These are phyloP conservation scores for Solenopsis invicta DNA, from an alignment of 1,140 invertebrate genomes.

Conservation along the genomic window DNA sequence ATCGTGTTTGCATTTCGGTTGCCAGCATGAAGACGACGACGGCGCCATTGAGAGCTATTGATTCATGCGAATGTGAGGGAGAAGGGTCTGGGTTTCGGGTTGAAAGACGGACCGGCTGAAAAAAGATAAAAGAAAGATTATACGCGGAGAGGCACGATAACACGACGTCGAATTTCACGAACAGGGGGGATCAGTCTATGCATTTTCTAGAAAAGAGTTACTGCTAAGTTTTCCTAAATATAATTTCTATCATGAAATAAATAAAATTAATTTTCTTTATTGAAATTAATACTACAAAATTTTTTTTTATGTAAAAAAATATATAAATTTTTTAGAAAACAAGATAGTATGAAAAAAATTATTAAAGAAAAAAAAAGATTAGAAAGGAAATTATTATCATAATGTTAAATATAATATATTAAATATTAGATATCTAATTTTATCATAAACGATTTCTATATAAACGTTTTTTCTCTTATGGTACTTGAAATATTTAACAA, in stretches of 20 bases:
- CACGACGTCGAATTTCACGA: not conserved
- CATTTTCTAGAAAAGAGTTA: conserved; percentile 5
- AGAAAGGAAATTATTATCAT: not conserved
- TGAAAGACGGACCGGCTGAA: conserved; percentile 90
- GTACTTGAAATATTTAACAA: conserved; percentile 5
- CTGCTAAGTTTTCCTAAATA: not conserved
- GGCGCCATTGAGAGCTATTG: conserved; percentile 86
- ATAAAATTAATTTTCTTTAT: conserved; percentile 11
- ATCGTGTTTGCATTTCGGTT: conserved; percentile 68
- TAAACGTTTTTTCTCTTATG: not conserved
- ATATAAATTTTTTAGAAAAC: not conserved
- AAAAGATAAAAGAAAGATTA: conserved; percentile 87
- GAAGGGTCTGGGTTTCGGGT: conserved; percentile 89
- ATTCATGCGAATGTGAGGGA: conserved; percentile 88
- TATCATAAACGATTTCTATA: no score
- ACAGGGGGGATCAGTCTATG: not conserved
- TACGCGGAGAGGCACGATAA: conserved; percentile 68
- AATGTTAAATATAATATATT: not conserved
- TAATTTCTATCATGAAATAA: not conserved
- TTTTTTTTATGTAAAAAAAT: not conserved
- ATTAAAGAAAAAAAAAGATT: not conserved
- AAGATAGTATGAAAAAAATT: not conserved
- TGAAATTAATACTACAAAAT: not conserved
- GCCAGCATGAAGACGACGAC: conserved; percentile 76
- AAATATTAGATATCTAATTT: conserved; percentile 12